Base-by-base conservation (phyloP, 2,797 vertebrate genomes). In the Alfaro cultratus region DNA sequence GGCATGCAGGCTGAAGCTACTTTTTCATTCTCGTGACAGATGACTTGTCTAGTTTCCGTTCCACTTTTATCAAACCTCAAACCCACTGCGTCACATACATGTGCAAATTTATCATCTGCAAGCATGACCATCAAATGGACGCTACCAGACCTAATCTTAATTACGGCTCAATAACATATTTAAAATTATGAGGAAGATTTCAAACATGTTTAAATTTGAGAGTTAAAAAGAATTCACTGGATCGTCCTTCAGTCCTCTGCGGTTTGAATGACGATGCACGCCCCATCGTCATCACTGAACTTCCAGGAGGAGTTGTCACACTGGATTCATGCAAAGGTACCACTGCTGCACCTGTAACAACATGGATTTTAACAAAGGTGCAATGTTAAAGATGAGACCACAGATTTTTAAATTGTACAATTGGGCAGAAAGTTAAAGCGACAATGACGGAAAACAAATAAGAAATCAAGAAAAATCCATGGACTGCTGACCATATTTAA, bases 21-120 rank as follows among this genome's bases (percentile, higher is more conserved):
- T 82, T 86, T 76, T 74, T 5, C 31, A 43, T 26, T 43, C 5
- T 71, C 0, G 21, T 62, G 47, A 67, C 29, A 46, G 2, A 75
- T 86, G 76, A 86, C 55, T 64, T 12, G 9, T 73, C 6, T 7
- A 84, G 84, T 92, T 92, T 91, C 91, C 80, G 49, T 90, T 90
- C 88, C 82, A 78, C 78, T 83, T 86, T 85, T 75, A 62, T 51
- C 10, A 67, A 39, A 67, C 0, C 21, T 12, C 2, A 16, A 26
- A 2, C 6, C 36, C 45, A 57, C 34, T 13, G 8, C 16, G 3
- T n/a, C 11, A 4, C 29, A 67, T 15, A 75, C 13, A 11, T 21
- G 16, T 7, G 31, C 43, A 21, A 5, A 2, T 68, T 64, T 29
- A n/a, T 57, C 53, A 75, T 31, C 16, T 76, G 43, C 26, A 16